Base-by-base conservation (phyloP, 1,140 invertebrate genomes). In the Holotrichia oblita region DNA sequence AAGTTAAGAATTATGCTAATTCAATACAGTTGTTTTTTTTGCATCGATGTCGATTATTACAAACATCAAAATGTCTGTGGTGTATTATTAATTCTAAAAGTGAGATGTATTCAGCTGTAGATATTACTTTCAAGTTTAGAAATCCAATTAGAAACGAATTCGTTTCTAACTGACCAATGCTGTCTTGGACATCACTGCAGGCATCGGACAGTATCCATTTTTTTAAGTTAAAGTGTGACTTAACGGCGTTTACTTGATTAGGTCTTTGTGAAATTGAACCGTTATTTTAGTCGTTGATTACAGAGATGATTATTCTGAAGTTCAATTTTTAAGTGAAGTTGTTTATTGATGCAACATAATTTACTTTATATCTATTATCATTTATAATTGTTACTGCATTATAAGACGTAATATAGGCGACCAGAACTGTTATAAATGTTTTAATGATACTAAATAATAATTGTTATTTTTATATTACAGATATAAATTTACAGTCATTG, bases 1-100 rank as follows among this genome's bases (percentile, higher is more conserved):
- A 69, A 69, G 61, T 69, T 69, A 69, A 69, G 20, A 69, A 69
- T 27, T 69, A 69, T 69, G 61, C 27, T 69, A 69, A 69, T 69
- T 10, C 10, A 3, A 48, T 48, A 48, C n/a, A n/a, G 61, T 27
- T 27, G 27, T 10, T 69, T 69, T 69, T 69, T 69, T 69, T 9
- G 20, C n/a, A 27, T 69, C 22, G 22, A 34, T 20, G 48, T 9
- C 44, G 10, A 48, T 48, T 14, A 14, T 10, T 48, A 6, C 9
- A 48, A 48, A 48, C n/a, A n/a, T 55, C 14, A 55, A 55, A 55
- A 55, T 34, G 27, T 34, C 27, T 4, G 27, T 12, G 0, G 48
- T 55, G 14, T 55, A 55, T n/a, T n/a, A 6, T 55, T n/a, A 55
- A 48, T 48, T 48, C 44, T 48, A 48, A 9, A 48, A 3, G 10